phyloP scores from a whole-genome alignment of 2,888 invertebrate genomes.

The Lepas anatifera region DNA sequence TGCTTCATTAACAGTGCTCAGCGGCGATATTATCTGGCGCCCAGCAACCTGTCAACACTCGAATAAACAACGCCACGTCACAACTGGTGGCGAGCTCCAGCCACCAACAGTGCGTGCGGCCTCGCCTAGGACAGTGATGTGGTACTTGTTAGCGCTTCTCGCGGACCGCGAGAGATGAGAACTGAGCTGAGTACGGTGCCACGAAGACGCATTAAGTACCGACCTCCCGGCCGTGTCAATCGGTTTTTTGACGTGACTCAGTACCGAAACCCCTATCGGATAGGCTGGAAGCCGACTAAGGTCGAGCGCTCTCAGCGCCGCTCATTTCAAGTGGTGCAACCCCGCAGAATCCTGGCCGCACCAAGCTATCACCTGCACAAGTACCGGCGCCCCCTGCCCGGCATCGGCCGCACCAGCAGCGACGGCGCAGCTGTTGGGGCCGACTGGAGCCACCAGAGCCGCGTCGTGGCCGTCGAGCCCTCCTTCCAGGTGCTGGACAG shows the following conservation, averaged over 20 bases:
- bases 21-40: not conserved
- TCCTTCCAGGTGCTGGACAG: not conserved
- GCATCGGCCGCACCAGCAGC: not conserved
- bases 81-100: not conserved
- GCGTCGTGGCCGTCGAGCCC: not conserved
- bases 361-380: not conserved
- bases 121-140: too few species aligned
- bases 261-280: not conserved
- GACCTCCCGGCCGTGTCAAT: not conserved
- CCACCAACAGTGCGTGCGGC: not conserved
- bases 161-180: not conserved
- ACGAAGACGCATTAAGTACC: not conserved
- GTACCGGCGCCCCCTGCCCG: not conserved
- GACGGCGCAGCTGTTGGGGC: not conserved
- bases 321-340: too few species aligned
- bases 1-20: not conserved
- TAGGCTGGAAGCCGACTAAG: too few species aligned
- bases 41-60: not conserved
- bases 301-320: too few species aligned
- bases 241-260: not conserved
- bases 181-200: not conserved
- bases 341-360: too few species aligned
- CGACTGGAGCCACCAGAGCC: too few species aligned
- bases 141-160: too few species aligned
- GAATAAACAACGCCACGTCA: not conserved